Conservation (phyloP, 2,888 invertebrate species). For the Dryomyza anilis region DNA sequence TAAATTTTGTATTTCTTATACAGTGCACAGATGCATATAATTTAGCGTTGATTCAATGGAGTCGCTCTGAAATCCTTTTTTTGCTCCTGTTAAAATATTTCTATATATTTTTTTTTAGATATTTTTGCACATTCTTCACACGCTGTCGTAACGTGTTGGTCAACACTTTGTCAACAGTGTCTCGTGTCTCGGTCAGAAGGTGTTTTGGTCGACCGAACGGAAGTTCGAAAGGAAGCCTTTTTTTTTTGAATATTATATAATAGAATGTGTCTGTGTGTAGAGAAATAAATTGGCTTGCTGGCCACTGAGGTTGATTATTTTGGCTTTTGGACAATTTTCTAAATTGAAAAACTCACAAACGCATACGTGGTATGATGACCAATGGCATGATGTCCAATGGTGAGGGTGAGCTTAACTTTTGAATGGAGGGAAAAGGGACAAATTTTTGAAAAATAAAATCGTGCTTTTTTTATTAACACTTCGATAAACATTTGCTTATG, state of each 20-base stretch:
- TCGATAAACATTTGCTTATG: constrained; percentile 13
- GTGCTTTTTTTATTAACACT: constrained; percentile 15
- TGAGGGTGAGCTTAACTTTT: constrained; percentile 3
- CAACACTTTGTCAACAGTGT: constrained; percentile 8
- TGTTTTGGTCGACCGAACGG: not conserved
- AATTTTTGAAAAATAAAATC: too few relatives aligned
- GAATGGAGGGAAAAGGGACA: not conserved
- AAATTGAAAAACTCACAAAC: constrained; percentile 25
- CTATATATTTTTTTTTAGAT: too few relatives aligned
- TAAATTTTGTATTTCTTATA: constrained; percentile 3
- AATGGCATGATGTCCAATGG: not conserved
- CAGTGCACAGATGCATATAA: too few relatives aligned
- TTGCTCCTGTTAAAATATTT: too few relatives aligned
- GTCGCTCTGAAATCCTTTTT: too few relatives aligned
- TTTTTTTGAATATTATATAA: not conserved
- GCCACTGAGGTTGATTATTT: constrained; percentile 28
- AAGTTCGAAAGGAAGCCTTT: not conserved
- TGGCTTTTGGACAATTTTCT: constrained; percentile 23
- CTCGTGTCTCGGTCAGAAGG: not conserved
- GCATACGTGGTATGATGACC: too few relatives aligned
- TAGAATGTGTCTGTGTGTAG: not conserved
- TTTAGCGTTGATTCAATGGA: too few relatives aligned
- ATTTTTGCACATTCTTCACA: not conserved
- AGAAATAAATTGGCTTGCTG: constrained; percentile 25
- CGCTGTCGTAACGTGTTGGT: constrained; percentile 2